Evolutionary conservation across 2,113 vertebrate genomes (phyloP).

Genomic region (Turdus rufiventris): DNA sequence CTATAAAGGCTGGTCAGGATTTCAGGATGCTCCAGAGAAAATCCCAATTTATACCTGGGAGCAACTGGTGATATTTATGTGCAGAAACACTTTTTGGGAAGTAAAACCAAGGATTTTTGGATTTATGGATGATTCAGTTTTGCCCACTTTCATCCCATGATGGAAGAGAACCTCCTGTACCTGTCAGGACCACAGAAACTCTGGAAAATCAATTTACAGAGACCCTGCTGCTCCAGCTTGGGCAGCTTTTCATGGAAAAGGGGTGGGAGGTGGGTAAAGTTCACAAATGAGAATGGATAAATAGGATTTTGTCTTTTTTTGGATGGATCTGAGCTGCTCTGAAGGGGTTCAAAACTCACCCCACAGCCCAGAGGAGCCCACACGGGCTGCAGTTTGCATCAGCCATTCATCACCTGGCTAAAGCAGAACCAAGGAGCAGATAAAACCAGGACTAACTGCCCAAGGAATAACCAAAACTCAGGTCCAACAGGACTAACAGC

Average conservation of each 20-base stretch:
- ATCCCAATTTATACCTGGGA: neutral
- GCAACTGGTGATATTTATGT: neutral
- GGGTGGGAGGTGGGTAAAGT: neutral
- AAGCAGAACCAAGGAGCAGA: neutral
- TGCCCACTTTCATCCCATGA: neutral
- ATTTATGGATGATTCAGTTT: rapidly evolving
- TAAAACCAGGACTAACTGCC: neutral
- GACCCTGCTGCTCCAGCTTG: neutral
- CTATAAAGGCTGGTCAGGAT: rapidly evolving
- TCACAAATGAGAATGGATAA: rapidly evolving
- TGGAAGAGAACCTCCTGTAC: neutral
- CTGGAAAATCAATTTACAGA: neutral
- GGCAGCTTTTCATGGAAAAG: neutral
- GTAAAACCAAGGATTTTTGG: neutral
- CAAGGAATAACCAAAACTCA: neutral
- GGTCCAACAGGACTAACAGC: neutral
- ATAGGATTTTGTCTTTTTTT: rapidly evolving
- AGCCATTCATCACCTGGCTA: neutral
- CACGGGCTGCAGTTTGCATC: neutral
- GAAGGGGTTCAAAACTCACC: neutral
- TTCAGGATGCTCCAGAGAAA: rapidly evolving
- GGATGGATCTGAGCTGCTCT: neutral
- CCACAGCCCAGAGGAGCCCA: neutral
- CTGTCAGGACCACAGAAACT: neutral
- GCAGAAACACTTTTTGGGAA: neutral